Evolutionary conservation across 2,113 vertebrate species (phyloP), one percentile per base, ranked within the genome.

Genomic region (Hiodon alosoides): DNA sequence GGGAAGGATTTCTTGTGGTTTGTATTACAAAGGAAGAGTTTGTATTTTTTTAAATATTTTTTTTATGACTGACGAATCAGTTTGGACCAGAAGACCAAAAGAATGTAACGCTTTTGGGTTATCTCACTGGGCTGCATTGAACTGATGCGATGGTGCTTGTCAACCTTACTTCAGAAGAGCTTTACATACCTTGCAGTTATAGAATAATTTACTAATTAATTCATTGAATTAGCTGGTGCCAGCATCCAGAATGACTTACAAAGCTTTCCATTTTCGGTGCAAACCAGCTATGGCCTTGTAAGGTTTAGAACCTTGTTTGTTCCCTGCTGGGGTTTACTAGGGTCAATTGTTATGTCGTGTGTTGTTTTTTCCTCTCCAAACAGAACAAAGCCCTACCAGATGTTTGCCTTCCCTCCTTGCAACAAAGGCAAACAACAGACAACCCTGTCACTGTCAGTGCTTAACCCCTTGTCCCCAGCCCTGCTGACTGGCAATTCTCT

Each of bases 361-460:
- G 89, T 81, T 88, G 86, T 90, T 89, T 86, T 89, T 91, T 90
- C 86, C 89, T 71, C 61, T 78, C 73, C 75, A 77, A 48, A 82
- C 79, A 75, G 76, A 84, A 59, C 73, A 74, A 80, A 75, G 76
- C 78, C 77, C 79, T 78, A 67, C 73, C 79, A 81, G 84, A 84
- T 86, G 82, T 81, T 66, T 74, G 53, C 72, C 51, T 80, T 79
- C 62, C 50, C 66, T 46, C 64, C 74, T 69, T 48, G 67, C 77
- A 60, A 67, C 67, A 57, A 70, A 58, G 76, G 79, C 76, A 83
- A 84, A 82, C 67, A 79, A 72, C 81, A 87, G 55, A 61, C 73
- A 70, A 9, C 64, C 54, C 17, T 55, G 53, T 65, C 13, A 47
- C 5, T 58, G 6, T 0, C 64, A 8, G 77, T 14, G 76, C 73